These are phyloP conservation scores for Dicaeum eximium DNA, from an alignment of 2,113 vertebrate species.

Conservation along the genomic window DNA sequence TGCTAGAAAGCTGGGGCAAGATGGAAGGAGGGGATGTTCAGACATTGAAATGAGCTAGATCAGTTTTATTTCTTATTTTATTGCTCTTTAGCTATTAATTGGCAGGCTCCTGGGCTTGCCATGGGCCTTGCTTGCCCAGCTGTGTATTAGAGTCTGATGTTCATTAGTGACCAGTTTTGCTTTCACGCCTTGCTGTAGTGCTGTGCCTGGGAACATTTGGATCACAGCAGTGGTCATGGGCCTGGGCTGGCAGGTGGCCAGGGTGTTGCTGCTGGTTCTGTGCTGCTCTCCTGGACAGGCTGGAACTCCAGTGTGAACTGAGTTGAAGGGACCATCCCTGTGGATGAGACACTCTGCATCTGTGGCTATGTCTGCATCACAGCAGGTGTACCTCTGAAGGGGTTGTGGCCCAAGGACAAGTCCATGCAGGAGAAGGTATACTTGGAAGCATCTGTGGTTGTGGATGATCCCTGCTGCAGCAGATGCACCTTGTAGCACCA, in stretches of 20 bases:
- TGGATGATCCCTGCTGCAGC: background rate
- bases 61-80: background rate
- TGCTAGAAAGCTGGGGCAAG: background rate
- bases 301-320: background rate
- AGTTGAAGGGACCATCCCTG: background rate
- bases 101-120: background rate
- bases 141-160: background rate
- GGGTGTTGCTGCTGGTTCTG: fast-evolving
- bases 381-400: background rate
- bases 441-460: background rate
- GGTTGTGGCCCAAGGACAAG: background rate
- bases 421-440: background rate
- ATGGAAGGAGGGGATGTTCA: fast-evolving
- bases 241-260: background rate
- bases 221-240: background rate
- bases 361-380: fast-evolving
- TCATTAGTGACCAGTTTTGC: background rate
- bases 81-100: background rate
- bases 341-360: background rate
- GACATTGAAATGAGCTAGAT: background rate
- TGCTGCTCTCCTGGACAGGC: background rate
- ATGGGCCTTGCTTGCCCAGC: background rate
- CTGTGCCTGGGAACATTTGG: background rate
- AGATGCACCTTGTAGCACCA: background rate
- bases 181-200: background rate